Conservation (phyloP, 1,140 invertebrate species). For the Trachymyrmex cornetzi region DNA sequence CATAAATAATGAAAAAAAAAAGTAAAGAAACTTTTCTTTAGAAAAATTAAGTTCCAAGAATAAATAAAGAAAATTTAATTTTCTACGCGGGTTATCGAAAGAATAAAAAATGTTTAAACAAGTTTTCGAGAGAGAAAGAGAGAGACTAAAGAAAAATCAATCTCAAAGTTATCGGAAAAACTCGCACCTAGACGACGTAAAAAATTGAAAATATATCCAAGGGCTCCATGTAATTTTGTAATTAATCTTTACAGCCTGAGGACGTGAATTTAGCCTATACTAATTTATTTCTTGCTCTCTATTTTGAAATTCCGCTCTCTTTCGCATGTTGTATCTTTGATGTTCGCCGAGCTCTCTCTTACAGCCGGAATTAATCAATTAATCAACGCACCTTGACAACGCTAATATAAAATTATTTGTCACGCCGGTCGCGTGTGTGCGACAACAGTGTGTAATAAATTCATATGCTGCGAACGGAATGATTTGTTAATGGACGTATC, state of each 20-base stretch:
- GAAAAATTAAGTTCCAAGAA: neutral
- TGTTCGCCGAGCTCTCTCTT: constrained; percentile 33
- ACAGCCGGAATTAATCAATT: constrained; percentile 31
- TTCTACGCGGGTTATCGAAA: neutral
- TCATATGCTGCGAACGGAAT: constrained; percentile 50
- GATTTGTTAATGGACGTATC: constrained; percentile 65
- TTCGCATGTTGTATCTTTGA: neutral
- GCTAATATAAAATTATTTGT: constrained; percentile 53
- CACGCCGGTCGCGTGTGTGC: neutral
- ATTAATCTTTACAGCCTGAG: constrained; percentile 1
- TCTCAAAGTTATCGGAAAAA: neutral
- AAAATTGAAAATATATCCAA: neutral
- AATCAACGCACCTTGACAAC: constrained; percentile 39
- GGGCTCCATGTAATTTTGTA: neutral
- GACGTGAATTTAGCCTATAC: neutral
- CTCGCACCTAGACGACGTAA: neutral
- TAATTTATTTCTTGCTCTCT: constrained; percentile 30
- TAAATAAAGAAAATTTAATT: constrained; percentile 1
- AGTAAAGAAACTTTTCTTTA: neutral
- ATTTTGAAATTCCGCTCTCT: neutral
- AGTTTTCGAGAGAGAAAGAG: neutral
- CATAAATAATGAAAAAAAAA: no score
- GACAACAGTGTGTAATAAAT: constrained; percentile 37
- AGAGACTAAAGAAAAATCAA: neutral
- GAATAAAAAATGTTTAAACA: neutral